Evolutionary conservation across 2,113 vertebrate genomes (phyloP), one percentile per base, ranked within the genome.

Genomic region (Phaetusa simplex): DNA sequence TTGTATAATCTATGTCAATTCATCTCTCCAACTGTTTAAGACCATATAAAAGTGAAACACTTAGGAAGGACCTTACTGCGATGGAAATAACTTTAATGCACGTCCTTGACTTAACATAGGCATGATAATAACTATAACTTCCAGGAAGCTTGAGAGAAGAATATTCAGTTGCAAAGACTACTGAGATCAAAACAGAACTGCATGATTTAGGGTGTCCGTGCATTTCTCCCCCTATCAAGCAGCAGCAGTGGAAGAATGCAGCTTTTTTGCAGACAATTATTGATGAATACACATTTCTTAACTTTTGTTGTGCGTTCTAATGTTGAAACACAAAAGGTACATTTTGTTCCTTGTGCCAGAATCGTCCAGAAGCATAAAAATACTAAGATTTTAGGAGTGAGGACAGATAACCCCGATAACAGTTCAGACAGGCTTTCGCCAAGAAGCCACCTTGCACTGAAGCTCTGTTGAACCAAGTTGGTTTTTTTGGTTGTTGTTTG

Each of bases 281-380:
- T 38, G 22, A 73, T 11, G 18, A 65, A 85, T 80, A 84, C 6
- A 56, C 1, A 22, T 43, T 55, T 62, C 34, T 42, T 50, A 69
- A 58, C 32, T 55, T 55, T 29, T 64, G 21, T 9, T 58, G 14
- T 15, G 8, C 11, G 14, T 73, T 80, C 30, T 34, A 15, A 34
- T 10, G 5, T 18, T 61, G 26, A 82, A 85, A 79, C 4, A 69
- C 8, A 7, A 38, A 36, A 85, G 55, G 12, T 34, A 38, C 6
- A 27, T 61, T 80, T 77, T 91, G 40, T 30, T 77, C 7, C 26
- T 27, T 2, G 0, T 13, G 21, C 18, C 14, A 66, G 43, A 80
- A 61, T 47, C 0, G 0, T 36, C 6, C 29, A 82, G 58, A 43
- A 70, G 21, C 23, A 87, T 0, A 50, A 26, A 26, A 82, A 49